phyloP scores from a whole-genome alignment of 2,113 vertebrate genomes.

The Nesospiza acunhae region DNA sequence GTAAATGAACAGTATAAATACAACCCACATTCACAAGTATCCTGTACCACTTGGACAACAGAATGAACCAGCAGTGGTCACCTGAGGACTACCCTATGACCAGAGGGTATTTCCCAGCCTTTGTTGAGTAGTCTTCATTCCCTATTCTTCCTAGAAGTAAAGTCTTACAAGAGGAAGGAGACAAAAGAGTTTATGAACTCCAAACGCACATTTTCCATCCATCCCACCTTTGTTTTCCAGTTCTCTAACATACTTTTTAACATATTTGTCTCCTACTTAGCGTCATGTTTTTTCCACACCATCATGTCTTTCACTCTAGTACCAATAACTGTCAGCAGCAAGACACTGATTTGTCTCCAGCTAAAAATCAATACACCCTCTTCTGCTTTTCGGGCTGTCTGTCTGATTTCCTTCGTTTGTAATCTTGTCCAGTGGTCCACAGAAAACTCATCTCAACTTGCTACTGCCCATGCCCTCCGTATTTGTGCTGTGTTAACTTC shows the following conservation, averaged over 20 bases:
- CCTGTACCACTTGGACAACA: background rate
- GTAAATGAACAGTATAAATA: background rate
- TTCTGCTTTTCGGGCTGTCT: background rate
- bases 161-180: background rate
- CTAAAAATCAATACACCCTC: background rate
- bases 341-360: background rate
- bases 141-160: background rate
- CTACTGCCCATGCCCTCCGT: rapidly evolving
- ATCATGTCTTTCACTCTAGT: background rate
- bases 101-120: background rate
- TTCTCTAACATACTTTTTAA: background rate
- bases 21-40: background rate
- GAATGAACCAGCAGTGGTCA: rapidly evolving
- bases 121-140: background rate
- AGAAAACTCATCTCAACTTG: background rate
- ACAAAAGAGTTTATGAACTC: background rate
- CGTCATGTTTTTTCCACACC: background rate
- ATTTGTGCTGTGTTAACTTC: rapidly evolving
- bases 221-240: background rate
- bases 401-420: background rate
- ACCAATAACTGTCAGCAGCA: background rate
- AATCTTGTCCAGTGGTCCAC: background rate
- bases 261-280: background rate
- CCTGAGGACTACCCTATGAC: background rate
- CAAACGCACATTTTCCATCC: background rate